Base-by-base conservation (phyloP, 2,113 vertebrate species). In the Otis tarda region DNA sequence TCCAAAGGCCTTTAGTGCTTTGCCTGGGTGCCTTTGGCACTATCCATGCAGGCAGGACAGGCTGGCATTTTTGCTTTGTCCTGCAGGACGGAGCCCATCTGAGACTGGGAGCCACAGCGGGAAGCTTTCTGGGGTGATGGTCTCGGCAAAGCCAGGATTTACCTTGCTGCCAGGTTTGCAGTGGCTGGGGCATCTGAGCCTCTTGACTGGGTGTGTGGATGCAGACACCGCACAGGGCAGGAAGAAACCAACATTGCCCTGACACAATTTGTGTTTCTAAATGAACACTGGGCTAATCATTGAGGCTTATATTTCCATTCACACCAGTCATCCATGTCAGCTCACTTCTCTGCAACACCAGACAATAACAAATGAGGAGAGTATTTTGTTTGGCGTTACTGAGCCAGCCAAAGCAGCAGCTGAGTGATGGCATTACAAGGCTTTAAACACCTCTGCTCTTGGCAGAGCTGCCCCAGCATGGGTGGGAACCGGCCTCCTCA, bases 31-130 rank as follows among this genome's bases (percentile, higher is more conserved):
- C 18, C 60, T 71, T 80, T 45, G 74, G 37, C 39, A 13, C 55
- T 25, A 2, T 10, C 37, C 4, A 3, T 22, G 56, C 56, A n/a
- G 53, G 59, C 13, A 5, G 3, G 21, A 13, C 8, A 39, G 63
- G 12, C 33, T 19, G 56, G 14, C 12, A 3, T n/a, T 86, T 35
- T 13, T 21, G 27, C 14, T 80, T n/a, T 45, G 10, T 27, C 12
- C 56, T 12, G 7, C n/a, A 31, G 65, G n/a, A 75, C 0, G 8
- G 24, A 60, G 50, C 59, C 28, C 2, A 1, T 14, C 33, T 0
- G 2, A 10, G 10, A 68, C 14, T 41, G 52, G 0, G 14, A 50
- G 41, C 19, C 2, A 4, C 53, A 45, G 73, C 20, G 23, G 64
- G 60, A 27, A 55, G 12, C 25, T 88, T 82, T 65, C 37, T 87